Evolutionary conservation across 2,888 invertebrate species (phyloP).

Genomic region (Siphlonurus alternatus): DNA sequence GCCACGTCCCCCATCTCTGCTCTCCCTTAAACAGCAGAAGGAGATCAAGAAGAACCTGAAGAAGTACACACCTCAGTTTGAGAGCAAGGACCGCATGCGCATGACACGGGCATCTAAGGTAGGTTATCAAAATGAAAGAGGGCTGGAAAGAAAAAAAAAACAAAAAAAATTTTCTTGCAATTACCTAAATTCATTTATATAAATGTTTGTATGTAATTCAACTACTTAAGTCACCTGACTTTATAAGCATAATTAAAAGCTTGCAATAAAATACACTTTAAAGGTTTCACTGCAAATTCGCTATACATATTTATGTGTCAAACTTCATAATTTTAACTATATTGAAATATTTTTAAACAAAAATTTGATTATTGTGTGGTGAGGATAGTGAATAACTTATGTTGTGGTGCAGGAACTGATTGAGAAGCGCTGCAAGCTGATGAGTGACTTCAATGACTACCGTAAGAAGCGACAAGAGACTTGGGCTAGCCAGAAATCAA

Average conservation of each 20-base stretch:
- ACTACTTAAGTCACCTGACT: no score
- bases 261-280: no score
- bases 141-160: background rate
- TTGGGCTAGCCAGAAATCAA: constrained; percentile 59
- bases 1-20: constrained; percentile 75
- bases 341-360: no score
- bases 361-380: no score
- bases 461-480: constrained; percentile 55
- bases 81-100: constrained; percentile 87
- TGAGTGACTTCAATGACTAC: constrained; percentile 74
- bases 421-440: constrained; percentile 74
- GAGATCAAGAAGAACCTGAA: constrained; percentile 96
- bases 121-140: constrained; percentile 9
- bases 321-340: no score
- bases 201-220: background rate
- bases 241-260: no score
- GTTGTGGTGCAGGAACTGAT: constrained; percentile 60
- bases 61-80: constrained; percentile 90
- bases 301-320: no score
- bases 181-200: no score
- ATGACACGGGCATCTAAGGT: constrained; percentile 82
- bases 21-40: constrained; percentile 71
- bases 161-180: background rate
- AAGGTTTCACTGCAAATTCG: no score
- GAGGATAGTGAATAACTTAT: no score